phyloP scores from a whole-genome alignment of 2,888 invertebrate species.

The Melipona bicolor region DNA sequence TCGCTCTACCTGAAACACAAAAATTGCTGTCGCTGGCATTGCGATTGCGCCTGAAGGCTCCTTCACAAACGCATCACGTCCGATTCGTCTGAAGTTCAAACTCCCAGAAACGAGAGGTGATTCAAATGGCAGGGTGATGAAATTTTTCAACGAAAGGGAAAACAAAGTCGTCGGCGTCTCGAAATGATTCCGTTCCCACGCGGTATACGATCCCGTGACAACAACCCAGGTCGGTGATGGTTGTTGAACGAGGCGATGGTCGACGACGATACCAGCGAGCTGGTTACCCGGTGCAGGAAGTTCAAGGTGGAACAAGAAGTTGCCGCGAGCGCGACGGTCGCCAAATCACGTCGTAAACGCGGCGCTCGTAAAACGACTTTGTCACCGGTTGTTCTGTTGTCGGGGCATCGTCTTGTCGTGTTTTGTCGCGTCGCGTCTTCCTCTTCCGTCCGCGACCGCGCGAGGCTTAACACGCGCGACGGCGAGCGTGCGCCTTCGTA shows the following conservation, averaged over 20 bases:
- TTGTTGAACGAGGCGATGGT: constrained; percentile 1
- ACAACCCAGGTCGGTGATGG: neutral
- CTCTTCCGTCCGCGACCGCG: constrained; percentile 36
- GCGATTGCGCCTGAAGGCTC: too few relatives aligned
- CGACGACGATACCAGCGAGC: constrained; percentile 1
- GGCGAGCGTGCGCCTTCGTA: constrained; percentile 41
- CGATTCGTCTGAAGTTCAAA: neutral
- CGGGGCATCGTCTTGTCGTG: constrained; percentile 17
- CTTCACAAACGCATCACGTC: neutral
- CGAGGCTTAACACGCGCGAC: constrained; percentile 62
- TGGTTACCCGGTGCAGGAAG: constrained; percentile 52
- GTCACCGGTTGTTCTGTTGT: constrained; percentile 29
- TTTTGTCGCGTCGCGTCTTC: neutral
- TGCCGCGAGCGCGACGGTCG: constrained; percentile 33
- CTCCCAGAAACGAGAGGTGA: neutral
- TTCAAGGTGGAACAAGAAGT: constrained; percentile 52
- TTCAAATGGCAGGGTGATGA: too few relatives aligned
- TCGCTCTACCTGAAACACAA: too few relatives aligned
- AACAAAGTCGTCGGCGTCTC: constrained; percentile 1
- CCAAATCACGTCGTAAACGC: constrained; percentile 50
- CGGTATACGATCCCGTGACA: constrained; percentile 10
- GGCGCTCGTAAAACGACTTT: constrained; percentile 45
- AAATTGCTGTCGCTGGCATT: too few relatives aligned
- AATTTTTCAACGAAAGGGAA: neutral
- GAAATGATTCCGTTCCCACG: constrained; percentile 23